phyloP scores from a whole-genome alignment of 1,140 invertebrate species.

The Coboldia fuscipes region DNA sequence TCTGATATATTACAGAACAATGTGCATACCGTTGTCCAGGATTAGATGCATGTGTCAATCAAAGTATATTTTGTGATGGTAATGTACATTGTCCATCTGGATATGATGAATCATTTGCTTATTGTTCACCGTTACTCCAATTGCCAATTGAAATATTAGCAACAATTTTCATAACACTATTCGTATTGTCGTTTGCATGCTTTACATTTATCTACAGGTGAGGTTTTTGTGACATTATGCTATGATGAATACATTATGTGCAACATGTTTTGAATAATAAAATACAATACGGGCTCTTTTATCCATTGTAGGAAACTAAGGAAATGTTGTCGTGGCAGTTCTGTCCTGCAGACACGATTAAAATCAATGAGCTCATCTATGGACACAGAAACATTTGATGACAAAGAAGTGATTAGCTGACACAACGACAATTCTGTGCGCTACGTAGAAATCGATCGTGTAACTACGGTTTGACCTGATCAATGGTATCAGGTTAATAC shows the following conservation, averaged over 20 bases:
- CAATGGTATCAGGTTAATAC: too few species aligned
- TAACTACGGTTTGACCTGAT: slow-evolving; percentile 72
- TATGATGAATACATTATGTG: too few species aligned
- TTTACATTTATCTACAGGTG: slow-evolving; percentile 20
- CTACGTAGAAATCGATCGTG: slow-evolving; percentile 71
- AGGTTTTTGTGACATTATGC: too few species aligned
- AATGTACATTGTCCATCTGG: slow-evolving; percentile 66
- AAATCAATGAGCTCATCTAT: slow-evolving; percentile 52
- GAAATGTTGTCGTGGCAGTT: slow-evolving; percentile 39
- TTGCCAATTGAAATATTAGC: slow-evolving; percentile 47
- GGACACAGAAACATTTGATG: slow-evolving; percentile 55
- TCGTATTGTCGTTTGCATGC: slow-evolving; percentile 18
- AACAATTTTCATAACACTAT: slow-evolving; percentile 22
- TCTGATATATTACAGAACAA: slow-evolving; percentile 25
- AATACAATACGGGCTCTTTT: too few species aligned
- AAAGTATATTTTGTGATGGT: slow-evolving; percentile 76
- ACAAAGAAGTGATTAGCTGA: slow-evolving; percentile 81
- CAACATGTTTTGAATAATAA: too few species aligned
- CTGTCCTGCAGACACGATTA: slow-evolving; percentile 48
- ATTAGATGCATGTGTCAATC: slow-evolving; percentile 68
- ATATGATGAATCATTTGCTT: slow-evolving; percentile 60
- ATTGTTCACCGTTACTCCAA: slow-evolving; percentile 52
- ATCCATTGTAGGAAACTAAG: slow-evolving; percentile 16
- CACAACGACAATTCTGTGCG: slow-evolving; percentile 79
- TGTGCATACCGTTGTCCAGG: slow-evolving; percentile 66